Percentiles rank a stretch among this genome's conserved stretches.
Conservation (phyloP, 2,113 vertebrate species). For the Coptodon rendalli region DNA sequence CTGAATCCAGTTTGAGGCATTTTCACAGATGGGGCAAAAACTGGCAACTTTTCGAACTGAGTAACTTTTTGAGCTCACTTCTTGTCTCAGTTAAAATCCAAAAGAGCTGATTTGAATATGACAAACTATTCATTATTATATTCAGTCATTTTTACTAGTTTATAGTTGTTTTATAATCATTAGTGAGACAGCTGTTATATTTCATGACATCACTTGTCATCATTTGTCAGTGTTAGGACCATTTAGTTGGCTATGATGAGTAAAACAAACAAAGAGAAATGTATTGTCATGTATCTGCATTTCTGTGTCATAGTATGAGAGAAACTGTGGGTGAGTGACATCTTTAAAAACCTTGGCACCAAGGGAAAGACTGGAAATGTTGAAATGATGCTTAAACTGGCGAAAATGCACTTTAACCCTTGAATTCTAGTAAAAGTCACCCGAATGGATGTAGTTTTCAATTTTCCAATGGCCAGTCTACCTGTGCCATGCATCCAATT, state of each 20-base stretch:
- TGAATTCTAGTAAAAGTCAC: neutral
- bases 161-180: neutral
- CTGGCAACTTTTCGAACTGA: neutral
- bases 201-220: neutral
- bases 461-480: neutral
- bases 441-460: neutral
- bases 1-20: neutral
- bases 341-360: neutral
- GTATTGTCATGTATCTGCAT: neutral
- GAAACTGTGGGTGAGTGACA: neutral
- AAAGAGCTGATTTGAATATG: neutral
- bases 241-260: neutral
- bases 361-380: neutral
- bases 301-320: neutral
- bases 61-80: neutral
- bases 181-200: neutral
- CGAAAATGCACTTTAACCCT: neutral
- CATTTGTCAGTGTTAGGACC: neutral
- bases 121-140: neutral
- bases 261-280: neutral
- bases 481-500: neutral
- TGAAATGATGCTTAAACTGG: neutral
- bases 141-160: neutral
- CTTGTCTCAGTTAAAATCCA: neutral
- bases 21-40: neutral